Percentiles rank a stretch among this genome's conserved stretches.
phyloP scores from a whole-genome alignment of 2,113 vertebrate species.

The Lagopus leucura region DNA sequence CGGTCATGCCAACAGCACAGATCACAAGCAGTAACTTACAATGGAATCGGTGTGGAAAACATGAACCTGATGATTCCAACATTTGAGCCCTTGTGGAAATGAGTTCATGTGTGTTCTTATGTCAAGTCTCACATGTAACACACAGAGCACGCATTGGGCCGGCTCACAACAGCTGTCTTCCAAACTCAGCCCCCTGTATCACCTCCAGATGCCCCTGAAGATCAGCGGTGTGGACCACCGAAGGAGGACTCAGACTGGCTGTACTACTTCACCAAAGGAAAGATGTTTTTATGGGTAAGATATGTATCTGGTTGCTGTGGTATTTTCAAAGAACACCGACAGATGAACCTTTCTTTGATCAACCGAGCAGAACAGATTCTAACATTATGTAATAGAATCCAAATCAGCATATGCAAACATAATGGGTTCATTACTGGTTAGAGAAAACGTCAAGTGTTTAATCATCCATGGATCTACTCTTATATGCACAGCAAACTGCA shows the following conservation, averaged over 20 bases:
- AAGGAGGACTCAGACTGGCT: neutral
- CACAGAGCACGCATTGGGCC: fast-evolving
- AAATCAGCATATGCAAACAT: conserved; percentile 42
- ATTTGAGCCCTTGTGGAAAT: neutral
- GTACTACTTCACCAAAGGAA: neutral
- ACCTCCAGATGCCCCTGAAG: neutral
- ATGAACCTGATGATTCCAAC: neutral
- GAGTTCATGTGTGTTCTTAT: neutral
- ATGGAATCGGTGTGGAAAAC: neutral
- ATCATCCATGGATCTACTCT: conserved; percentile 44
- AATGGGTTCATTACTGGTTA: conserved; percentile 41
- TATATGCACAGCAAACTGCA: neutral
- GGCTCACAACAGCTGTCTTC: neutral
- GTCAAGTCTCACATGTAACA: neutral
- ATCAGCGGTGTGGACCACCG: neutral
- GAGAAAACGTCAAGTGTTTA: conserved; percentile 22
- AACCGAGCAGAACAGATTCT: conserved; percentile 15
- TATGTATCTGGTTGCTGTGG: neutral
- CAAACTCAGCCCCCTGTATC: neutral
- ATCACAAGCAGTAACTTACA: neutral
- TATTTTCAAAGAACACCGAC: neutral
- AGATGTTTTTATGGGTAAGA: neutral
- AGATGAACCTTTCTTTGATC: conserved; percentile 47
- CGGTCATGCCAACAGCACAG: neutral
- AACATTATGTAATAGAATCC: conserved; percentile 32